A percentile compares a stretch with the other conserved stretches of the same genome.
These are phyloP conservation scores for Otolemur garnettii DNA, from an alignment of 2,113 vertebrate genomes.

Conservation along the genomic window DNA sequence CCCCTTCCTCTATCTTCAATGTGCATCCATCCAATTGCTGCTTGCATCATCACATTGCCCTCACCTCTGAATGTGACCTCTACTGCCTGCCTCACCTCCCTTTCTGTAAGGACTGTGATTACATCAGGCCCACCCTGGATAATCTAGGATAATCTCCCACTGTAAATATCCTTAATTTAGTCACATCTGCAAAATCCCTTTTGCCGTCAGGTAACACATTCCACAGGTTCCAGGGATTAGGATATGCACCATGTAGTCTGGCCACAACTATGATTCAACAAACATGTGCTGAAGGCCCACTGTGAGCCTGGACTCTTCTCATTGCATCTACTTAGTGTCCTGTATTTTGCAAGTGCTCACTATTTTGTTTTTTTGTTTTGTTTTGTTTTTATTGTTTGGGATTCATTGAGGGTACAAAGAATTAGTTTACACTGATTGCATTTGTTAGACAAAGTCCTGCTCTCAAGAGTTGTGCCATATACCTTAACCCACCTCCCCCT, in stretches of 20 bases:
- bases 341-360: neutral
- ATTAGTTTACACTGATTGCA: too few relatives aligned
- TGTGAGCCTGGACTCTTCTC: neutral
- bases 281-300: neutral
- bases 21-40: neutral
- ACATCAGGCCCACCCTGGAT: neutral
- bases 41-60: neutral
- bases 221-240: neutral
- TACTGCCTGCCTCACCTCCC: neutral
- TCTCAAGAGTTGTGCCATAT: too few relatives aligned
- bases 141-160: neutral
- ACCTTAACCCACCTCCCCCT: too few relatives aligned
- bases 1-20: neutral
- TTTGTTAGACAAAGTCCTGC: too few relatives aligned
- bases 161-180: neutral
- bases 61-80: neutral
- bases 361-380: too few relatives aligned
- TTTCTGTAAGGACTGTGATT: neutral
- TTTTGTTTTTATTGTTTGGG: too few relatives aligned
- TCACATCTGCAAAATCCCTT: neutral
- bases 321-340: neutral
- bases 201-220: neutral
- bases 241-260: neutral
- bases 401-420: too few relatives aligned
- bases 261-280: neutral